These are phyloP conservation scores for Delia radicum DNA, from an alignment of 1,140 invertebrate species.

Conservation along the genomic window DNA sequence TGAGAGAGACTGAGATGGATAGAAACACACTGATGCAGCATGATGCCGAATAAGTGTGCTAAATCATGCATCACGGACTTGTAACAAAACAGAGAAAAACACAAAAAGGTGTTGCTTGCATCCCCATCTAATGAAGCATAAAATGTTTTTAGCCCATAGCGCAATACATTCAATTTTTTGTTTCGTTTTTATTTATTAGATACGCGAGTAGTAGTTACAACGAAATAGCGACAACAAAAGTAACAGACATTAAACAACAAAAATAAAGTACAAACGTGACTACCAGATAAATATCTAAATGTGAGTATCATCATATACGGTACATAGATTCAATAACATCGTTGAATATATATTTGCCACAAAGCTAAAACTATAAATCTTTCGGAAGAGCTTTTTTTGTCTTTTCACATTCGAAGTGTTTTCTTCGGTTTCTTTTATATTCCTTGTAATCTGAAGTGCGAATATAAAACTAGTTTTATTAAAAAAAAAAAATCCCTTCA, in stretches of 20 bases:
- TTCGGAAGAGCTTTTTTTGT: not conserved
- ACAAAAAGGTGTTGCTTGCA: not conserved
- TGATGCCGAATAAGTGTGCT: not conserved
- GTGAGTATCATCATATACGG: no score
- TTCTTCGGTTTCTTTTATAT: not conserved
- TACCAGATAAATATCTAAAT: not conserved
- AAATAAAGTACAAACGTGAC: not conserved
- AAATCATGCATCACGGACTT: not conserved
- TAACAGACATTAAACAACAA: not conserved
- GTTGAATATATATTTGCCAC: not conserved
- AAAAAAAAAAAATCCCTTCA: not conserved
- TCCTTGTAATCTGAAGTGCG: not conserved
- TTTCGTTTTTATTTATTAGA: not conserved
- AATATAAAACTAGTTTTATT: not conserved
- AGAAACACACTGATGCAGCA: not conserved
- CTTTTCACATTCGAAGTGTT: not conserved
- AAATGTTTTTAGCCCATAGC: not conserved
- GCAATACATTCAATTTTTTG: not conserved
- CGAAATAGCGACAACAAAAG: no score
- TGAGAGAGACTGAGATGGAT: no score
- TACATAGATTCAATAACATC: not conserved
- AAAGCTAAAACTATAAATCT: not conserved
- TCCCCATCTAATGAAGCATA: not conserved
- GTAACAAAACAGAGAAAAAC: not conserved
- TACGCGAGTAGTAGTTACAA: no score